Base-by-base conservation (phyloP, 1,140 invertebrate species). In the Plutomurus gul region DNA sequence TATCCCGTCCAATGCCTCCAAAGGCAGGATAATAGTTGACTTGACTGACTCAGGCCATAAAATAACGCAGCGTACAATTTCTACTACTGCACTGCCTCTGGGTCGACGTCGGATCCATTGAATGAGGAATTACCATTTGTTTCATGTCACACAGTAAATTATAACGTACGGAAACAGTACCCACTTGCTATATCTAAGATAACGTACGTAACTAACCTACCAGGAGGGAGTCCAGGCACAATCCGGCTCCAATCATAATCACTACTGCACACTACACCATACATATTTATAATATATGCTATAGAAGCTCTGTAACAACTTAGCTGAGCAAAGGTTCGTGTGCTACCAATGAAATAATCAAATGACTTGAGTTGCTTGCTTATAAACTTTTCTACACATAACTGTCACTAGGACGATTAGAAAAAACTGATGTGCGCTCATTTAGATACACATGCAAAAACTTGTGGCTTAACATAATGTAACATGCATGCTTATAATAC, bases 121-220 rank as follows among this genome's bases (percentile, higher is more conserved):
- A 76, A 70, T 81, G 79, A 75, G 46, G 76, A 81, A 76, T 81
- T 74, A 40, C 75, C 75, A 60, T 81, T 81, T 81, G 79, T 81
- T 79, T 72, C 71, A 46, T 81, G 75, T 81, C 75, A 72, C 76
- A 25, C n/a, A 37, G 20, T 77, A 77, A 77, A 77, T 77, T 77
- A 77, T 77, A 47, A 60, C 76, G 60, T 71, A 30, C 43, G 76
- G 65, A 77, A 77, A 46, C 46, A 71, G 39, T 25, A n/a, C 56
- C n/a, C 10, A n/a, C n/a, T 10, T 43, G 22, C 27, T 72, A 65
- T 43, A 72, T 70, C 36, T 65, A 70, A 77, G 75, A 77, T 77
- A 77, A 70, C 56, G 46, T 46, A 65, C 37, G 49, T 47, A 49
- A 43, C 36, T 43, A 72, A 72, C 70, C 70, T 51, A 36, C 40